Evolutionary conservation across 37 sponge, comb jelly and placozoan genomes (phyloP), one percentile per base, ranked within the genome.

Genomic region (Aphrocallistes beatrix): DNA sequence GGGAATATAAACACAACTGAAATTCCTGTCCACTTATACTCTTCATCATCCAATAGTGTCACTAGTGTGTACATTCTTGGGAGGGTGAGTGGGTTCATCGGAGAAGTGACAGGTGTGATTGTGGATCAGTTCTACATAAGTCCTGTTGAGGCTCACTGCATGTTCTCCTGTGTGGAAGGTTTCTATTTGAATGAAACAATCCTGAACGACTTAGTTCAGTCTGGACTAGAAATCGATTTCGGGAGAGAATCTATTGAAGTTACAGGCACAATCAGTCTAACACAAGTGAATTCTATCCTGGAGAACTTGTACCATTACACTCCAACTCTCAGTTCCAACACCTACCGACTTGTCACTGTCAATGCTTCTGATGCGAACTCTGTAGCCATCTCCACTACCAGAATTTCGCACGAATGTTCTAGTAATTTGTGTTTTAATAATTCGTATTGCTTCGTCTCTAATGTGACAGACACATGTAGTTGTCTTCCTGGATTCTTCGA

Each of bases 121-220:
- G 75, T 60, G 75, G 75, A 60, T 13, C 75, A 60, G 75, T 60
- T 60, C 75, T 60, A 32, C 75, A 60, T 60, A 32, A 19, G 28
- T 6, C 6, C 75, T 32, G 75, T 19, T 6, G 75, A 60, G 34
- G 75, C 17, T 60, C 75, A 60, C 34, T 60, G 75, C 75, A 60
- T 60, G 75, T 60, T 60, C 34, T 60, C 75, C 1, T 60, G 75
- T 60, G 34, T 60, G 8, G 75, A 60, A 60, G 75, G 75, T 60
- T 60, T 60, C 34, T 60, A 60, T 60, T 6, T 60, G 8, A 60
- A 60, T 30, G 75, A 60, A 30, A 60, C 75, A 25, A 60, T 60
- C 75, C 10, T 60, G 10, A 30, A 1, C 3, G n/a, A 3, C n/a
- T 13, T 60, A 60, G 28, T 25, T 3, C 75, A 60, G 21, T 6